Percentiles rank a stretch among this genome's conserved stretches.
Conservation (phyloP, 2,797 vertebrate species). For the Anguilla pacifica region DNA sequence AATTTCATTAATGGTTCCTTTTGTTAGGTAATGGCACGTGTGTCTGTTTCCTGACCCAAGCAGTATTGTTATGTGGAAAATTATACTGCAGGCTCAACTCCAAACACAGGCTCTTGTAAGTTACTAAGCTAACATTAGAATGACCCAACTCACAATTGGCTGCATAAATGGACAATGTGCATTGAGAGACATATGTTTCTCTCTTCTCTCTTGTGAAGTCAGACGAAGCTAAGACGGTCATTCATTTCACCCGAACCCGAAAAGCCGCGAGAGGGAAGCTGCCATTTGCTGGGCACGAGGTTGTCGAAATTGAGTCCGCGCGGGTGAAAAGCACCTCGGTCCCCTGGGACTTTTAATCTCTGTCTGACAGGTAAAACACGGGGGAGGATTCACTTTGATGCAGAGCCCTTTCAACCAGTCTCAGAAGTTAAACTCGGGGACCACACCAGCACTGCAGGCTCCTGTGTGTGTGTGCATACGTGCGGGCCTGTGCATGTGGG, state of each 20-base stretch:
- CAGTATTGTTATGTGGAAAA: neutral
- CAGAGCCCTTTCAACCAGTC: neutral
- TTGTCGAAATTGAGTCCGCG: constrained; percentile 2
- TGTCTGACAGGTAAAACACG: constrained; percentile 23
- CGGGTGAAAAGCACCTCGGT: neutral
- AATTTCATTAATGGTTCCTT: neutral
- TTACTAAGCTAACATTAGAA: neutral
- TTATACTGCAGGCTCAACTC: neutral
- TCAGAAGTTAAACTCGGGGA: neutral
- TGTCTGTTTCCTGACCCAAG: neutral
- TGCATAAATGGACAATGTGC: neutral
- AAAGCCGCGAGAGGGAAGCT: neutral
- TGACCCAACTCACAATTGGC: neutral
- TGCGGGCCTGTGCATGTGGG: constrained; percentile 12
- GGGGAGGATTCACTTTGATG: neutral
- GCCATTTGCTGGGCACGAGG: constrained; percentile 3
- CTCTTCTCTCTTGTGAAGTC: neutral
- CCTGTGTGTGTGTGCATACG: neutral
- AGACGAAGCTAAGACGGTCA: neutral
- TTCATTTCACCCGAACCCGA: constrained; percentile 5
- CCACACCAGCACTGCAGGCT: neutral
- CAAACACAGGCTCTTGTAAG: neutral
- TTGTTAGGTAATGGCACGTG: neutral
- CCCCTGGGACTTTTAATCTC: constrained; percentile 32
- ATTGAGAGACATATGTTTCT: neutral